Conservation (phyloP, 2,888 invertebrate species). For the Onthophagus sagittarius region DNA sequence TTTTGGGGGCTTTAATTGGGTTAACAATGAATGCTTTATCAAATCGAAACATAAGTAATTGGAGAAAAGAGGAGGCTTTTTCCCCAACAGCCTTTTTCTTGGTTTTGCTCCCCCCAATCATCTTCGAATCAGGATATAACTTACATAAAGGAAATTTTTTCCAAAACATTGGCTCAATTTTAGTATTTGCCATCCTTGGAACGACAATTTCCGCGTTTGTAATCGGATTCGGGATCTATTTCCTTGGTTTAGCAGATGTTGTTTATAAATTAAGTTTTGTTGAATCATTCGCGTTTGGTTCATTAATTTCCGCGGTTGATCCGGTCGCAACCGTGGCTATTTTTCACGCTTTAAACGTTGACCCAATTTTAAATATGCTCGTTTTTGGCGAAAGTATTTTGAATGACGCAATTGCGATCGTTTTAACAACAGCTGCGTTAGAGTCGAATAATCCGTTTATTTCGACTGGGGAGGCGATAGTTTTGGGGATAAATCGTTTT, state of each 20-base stretch:
- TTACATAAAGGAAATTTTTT: conserved; percentile 95
- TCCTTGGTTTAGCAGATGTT: conserved; percentile 86
- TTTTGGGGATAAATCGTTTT: conserved; percentile 85
- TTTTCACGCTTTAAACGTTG: conserved; percentile 95
- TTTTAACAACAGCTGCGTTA: conserved; percentile 85
- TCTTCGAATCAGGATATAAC: conserved; percentile 99
- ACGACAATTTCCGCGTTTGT: conserved; percentile 96
- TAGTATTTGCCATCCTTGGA: conserved; percentile 96
- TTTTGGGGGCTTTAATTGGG: conserved; percentile 90
- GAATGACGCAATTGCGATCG: conserved; percentile 98
- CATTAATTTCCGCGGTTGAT: conserved; percentile 96
- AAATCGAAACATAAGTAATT: conserved; percentile 84
- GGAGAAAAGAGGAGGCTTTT: conserved; percentile 97
- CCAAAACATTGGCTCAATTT: conserved; percentile 97
- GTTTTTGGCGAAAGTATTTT: conserved; percentile 95
- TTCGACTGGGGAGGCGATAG: conserved; percentile 78
- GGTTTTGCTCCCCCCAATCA: conserved; percentile 94
- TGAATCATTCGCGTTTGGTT: conserved; percentile 98
- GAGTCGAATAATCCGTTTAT: conserved; percentile 65
- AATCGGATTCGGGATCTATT: conserved; percentile 93
- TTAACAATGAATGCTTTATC: conserved; percentile 86
- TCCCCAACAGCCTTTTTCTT: conserved; percentile 98
- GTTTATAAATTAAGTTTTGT: conserved; percentile 91
- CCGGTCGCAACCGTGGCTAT: conserved; percentile 99
- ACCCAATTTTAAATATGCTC: conserved; percentile 97